These are phyloP conservation scores for Goniozus legneri DNA, from an alignment of 1,140 invertebrate species.

Conservation along the genomic window DNA sequence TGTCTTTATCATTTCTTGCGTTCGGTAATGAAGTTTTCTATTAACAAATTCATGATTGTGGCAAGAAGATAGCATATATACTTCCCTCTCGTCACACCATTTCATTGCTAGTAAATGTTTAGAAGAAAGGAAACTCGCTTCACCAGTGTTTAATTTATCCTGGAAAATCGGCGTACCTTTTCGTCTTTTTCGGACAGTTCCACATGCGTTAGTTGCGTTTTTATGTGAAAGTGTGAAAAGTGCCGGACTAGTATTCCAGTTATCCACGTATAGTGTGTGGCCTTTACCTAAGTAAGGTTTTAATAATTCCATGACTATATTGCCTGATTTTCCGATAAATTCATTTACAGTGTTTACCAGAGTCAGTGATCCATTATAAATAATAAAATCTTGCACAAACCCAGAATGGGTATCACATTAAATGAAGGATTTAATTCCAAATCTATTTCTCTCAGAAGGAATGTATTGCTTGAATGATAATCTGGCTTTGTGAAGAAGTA, in stretches of 20 bases:
- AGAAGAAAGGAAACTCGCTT: conserved; percentile 19
- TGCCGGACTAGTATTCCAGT: conserved; percentile 40
- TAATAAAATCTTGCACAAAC: conserved; percentile 10
- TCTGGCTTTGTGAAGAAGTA: conserved; percentile 9
- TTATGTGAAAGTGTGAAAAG: conserved; percentile 29
- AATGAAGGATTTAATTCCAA: conserved; percentile 11
- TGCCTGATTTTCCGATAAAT: conserved; percentile 1
- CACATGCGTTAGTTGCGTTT: conserved; percentile 32
- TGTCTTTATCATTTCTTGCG: conserved; percentile 19
- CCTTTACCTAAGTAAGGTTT: conserved; percentile 28
- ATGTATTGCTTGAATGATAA: conserved; percentile 7
- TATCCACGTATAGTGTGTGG: conserved; percentile 42
- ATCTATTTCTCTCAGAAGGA: conserved; percentile 3
- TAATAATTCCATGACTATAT: conserved; percentile 35
- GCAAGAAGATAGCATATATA: conserved; percentile 10
- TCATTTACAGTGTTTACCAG: background rate
- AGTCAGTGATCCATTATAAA: conserved; percentile 4
- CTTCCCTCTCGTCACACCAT: conserved; percentile 23
- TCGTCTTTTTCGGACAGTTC: conserved; percentile 32
- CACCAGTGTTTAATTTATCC: conserved; percentile 26
- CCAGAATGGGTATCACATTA: conserved; percentile 11
- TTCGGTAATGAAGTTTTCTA: background rate
- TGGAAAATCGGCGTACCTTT: conserved; percentile 31
- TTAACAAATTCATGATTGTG: conserved; percentile 11
- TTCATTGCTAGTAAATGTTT: conserved; percentile 27